Evolutionary conservation across 1,140 invertebrate genomes (phyloP), one percentile per base, ranked within the genome.

Genomic region (Cotesia typhae): DNA sequence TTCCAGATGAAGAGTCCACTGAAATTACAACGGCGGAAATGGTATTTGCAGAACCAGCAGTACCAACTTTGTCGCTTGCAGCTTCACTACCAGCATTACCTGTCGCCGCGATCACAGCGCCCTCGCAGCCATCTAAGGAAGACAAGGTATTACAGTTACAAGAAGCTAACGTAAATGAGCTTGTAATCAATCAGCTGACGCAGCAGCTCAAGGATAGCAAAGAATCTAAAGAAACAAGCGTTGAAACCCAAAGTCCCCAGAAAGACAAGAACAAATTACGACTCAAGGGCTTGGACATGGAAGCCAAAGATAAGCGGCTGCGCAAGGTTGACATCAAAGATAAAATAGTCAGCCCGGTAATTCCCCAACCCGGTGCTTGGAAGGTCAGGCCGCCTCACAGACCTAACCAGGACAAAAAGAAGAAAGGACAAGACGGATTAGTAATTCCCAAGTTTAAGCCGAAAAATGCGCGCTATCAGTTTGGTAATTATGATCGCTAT

Each of bases 401-500:
- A 38, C 81, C 78, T 1, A 85, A 81, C 74, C 82, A 85, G 10
- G 83, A 86, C 55, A 86, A 84, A 28, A 85, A 84, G 69, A 79
- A 83, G 72, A 85, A 82, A 74, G 59, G 52, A 55, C 76, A 81
- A 72, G n/a, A 64, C 4, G 41, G 41, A 47, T 47, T 37, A 14
- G 52, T 80, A 73, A 78, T 91, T 82, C 93, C 92, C 9, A 92
- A 91, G 66, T 94, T 94, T 84, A 90, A 92, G 76, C 88, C 90
- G 4, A 93, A 93, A 84, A 92, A 94, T 81, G 88, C 90, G 64
- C 89, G 90, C 79, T 99, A 96, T 87, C 93, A 95, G 72, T 97
- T 94, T 89, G 97, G 97, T 55, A 99, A 99, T 87, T 99, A 98
- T 85, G 95, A 96, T 82, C 92, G 95, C 81, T 99, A 99, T 88